These are phyloP conservation scores for Molossus molossus DNA, from an alignment of 2,797 vertebrate genomes.

Conservation along the genomic window DNA sequence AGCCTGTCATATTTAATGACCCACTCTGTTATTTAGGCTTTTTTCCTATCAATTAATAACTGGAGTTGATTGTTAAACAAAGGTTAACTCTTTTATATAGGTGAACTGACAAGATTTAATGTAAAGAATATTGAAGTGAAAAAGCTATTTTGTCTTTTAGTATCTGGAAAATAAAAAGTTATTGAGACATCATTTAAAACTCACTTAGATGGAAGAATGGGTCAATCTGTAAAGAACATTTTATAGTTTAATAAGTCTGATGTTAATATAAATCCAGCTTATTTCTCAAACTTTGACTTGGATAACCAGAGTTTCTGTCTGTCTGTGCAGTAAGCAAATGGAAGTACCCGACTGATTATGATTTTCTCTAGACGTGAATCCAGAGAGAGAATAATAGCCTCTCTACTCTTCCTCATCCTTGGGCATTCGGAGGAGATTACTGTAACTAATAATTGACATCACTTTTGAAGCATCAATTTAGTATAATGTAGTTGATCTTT, in stretches of 20 bases:
- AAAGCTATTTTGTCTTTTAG: conserved; percentile 34
- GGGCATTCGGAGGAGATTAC: background rate
- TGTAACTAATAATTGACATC: background rate
- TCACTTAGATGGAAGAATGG: background rate
- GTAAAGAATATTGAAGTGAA: conserved; percentile 15
- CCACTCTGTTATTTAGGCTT: background rate
- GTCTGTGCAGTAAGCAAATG: background rate
- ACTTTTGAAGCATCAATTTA: conserved; percentile 20
- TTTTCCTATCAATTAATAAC: conserved; percentile 36
- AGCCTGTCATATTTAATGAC: background rate
- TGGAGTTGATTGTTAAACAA: conserved; percentile 41
- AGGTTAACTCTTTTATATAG: background rate
- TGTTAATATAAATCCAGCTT: conserved; percentile 18
- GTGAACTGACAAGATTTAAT: conserved; percentile 20
- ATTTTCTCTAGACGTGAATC: conserved; percentile 48
- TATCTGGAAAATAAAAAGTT: conserved; percentile 16
- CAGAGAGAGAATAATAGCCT: background rate
- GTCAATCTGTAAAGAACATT: conserved; percentile 13
- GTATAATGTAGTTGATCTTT: background rate
- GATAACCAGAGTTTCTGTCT: background rate
- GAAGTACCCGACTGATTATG: background rate
- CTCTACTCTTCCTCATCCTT: background rate
- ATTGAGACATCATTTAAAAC: conserved; percentile 17
- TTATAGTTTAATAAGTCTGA: background rate
- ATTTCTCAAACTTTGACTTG: background rate